Evolutionary conservation across 2,888 invertebrate genomes (phyloP).

Genomic region (Horisme vitalbata): DNA sequence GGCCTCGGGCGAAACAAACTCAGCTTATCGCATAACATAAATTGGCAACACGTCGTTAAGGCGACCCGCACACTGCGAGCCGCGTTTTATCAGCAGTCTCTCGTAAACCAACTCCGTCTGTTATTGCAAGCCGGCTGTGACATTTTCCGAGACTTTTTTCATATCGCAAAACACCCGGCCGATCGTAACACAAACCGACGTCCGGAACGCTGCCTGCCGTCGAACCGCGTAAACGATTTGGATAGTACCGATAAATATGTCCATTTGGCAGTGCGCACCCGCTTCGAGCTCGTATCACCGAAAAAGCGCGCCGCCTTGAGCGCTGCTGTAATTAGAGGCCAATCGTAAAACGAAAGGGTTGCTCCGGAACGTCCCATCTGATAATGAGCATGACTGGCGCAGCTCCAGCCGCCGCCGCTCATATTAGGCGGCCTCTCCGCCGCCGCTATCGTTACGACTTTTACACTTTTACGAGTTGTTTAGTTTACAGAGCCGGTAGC

Average conservation of each 20-base stretch:
- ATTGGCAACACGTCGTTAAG: conserved; percentile 82
- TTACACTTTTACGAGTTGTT: conserved; percentile 83
- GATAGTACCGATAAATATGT: conserved; percentile 69
- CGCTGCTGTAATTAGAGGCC: conserved; percentile 79
- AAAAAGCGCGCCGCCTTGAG: conserved; percentile 78
- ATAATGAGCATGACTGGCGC: conserved; percentile 80
- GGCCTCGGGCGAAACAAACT: conserved; percentile 74
- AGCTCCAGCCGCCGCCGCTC: conserved; percentile 75
- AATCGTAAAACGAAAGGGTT: conserved; percentile 82
- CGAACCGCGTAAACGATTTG: conserved; percentile 68
- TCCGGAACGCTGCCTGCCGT: conserved; percentile 49
- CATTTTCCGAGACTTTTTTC: conserved; percentile 73
- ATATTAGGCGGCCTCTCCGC: conserved; percentile 73
- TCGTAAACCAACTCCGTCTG: conserved; percentile 75
- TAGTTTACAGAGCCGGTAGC: conserved; percentile 74
- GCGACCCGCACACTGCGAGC: conserved; percentile 68
- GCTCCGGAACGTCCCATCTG: conserved; percentile 77
- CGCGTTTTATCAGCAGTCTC: conserved; percentile 73
- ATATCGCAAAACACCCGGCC: conserved; percentile 61
- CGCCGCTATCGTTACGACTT: conserved; percentile 77
- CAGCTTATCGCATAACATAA: conserved; percentile 79
- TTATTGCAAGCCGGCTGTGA: conserved; percentile 71
- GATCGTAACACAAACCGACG: conserved; percentile 53
- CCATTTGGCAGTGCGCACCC: conserved; percentile 70
- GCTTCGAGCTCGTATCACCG: conserved; percentile 59